These are phyloP conservation scores for Alosa alosa DNA, from an alignment of 2,113 vertebrate genomes.

Conservation along the genomic window DNA sequence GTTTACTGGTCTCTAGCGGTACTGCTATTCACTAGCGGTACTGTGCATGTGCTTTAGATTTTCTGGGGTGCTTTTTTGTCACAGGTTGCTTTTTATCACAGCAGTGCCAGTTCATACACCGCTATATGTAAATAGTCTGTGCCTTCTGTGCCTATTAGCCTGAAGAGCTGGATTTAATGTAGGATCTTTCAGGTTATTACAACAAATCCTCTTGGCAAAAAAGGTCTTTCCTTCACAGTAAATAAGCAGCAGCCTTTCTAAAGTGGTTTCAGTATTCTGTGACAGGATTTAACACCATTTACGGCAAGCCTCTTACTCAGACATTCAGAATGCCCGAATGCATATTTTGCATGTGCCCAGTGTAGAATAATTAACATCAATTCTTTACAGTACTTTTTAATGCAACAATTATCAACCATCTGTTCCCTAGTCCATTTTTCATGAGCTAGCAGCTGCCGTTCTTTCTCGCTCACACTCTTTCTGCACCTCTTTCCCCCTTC, in stretches of 20 bases:
- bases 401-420: slow-evolving; percentile 51
- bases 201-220: neutral
- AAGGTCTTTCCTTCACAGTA: neutral
- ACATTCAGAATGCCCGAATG: neutral
- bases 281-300: slow-evolving; percentile 10
- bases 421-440: slow-evolving; percentile 47
- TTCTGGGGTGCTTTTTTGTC: neutral
- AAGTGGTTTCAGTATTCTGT: neutral
- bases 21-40: too few relatives aligned
- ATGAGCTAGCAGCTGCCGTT: slow-evolving; percentile 46
- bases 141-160: neutral
- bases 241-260: neutral
- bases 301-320: slow-evolving; percentile 12
- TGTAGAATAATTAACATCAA: slow-evolving; percentile 48
- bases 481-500: neutral
- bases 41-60: neutral
- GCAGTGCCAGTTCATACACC: neutral
- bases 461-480: neutral
- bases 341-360: slow-evolving; percentile 23
- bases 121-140: neutral
- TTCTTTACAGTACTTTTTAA: slow-evolving; percentile 52
- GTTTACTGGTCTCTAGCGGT: too few relatives aligned
- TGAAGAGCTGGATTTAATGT: neutral
- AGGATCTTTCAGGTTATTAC: neutral
- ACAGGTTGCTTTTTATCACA: neutral